Base-by-base conservation (phyloP, 2,113 vertebrate genomes). In the Albula goreensis region DNA sequence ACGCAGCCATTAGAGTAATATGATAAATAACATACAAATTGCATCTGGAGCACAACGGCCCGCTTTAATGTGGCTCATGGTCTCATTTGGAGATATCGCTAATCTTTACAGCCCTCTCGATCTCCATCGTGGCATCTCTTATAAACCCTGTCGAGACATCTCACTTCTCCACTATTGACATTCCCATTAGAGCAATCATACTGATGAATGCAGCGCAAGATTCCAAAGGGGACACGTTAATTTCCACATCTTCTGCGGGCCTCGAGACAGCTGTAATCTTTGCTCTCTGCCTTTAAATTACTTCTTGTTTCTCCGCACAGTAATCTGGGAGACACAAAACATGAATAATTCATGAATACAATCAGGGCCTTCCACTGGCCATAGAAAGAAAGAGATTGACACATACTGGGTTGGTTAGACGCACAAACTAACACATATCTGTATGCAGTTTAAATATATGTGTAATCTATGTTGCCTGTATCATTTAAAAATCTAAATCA, bases 201-300 rank as follows among this genome's bases (percentile, higher is more conserved):
- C 89, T 94, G 94, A 95, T 94, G 91, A 95, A 95, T 94, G 92
- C 90, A 90, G 92, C 89, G 90, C 89, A 92, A 92, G 94, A 94
- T 93, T 94, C 92, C 88, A 88, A 84, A 91, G 89, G 91, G 88
- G 88, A 88, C 86, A 87, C 88, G 89, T 92, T 94, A 89, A 91
- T 92, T 90, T 93, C 81, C 90, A 87, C 81, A 82, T 91, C 90
- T 92, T 93, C 88, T 90, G 92, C 86, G 60, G 92, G 90, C 92
- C 83, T 89, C 86, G 87, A 88, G 90, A 89, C 89, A 89, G 90
- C 90, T 63, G 89, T 80, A 84, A 89, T 90, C 86, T 91, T 82
- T 85, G 79, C 79, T 79, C 80, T 79, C 88, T 84, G 17, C 89
- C 91, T 90, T 91, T 91, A 93, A 93, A 93, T 94, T 89, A 93